Conservation (phyloP, 1,140 invertebrate genomes). For the Psix sp. region DNA sequence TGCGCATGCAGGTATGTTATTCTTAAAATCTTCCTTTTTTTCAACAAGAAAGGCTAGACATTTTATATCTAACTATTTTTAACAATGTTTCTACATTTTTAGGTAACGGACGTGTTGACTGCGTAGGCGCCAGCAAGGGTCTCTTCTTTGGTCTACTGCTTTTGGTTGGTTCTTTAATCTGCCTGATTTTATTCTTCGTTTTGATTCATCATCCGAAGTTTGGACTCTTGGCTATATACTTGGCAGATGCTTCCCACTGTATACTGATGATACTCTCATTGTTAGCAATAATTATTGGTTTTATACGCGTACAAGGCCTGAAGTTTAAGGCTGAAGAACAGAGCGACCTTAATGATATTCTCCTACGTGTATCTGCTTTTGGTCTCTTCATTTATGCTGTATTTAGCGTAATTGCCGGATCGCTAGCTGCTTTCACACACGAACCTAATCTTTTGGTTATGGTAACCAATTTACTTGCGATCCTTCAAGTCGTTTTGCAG, state of each 20-base stretch:
- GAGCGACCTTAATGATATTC: conserved; percentile 91
- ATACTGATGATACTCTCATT: conserved; percentile 91
- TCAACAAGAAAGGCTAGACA: neutral
- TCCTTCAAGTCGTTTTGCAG: conserved; percentile 93
- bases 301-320: conserved; percentile 87
- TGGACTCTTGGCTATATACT: conserved; percentile 89
- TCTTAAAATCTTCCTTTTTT: neutral
- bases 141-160: conserved; percentile 95
- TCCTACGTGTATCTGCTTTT: conserved; percentile 92
- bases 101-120: conserved; percentile 90
- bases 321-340: conserved; percentile 93
- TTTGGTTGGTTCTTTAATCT: conserved; percentile 93
- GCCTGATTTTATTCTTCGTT: conserved; percentile 95
- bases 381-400: conserved; percentile 94
- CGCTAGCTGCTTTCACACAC: conserved; percentile 87
- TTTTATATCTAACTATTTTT: neutral
- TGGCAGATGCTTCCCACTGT: conserved; percentile 93
- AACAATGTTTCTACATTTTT: conserved; percentile 33
- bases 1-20: conserved; percentile 81
- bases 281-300: conserved; percentile 92
- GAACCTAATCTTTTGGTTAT: conserved; percentile 93
- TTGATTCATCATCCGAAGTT: conserved; percentile 89
- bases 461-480: conserved; percentile 90
- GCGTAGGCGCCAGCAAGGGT: conserved; percentile 93
- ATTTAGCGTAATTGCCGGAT: conserved; percentile 94